These are phyloP conservation scores for Penaeus chinensis DNA, from an alignment of 1,140 invertebrate genomes.

Conservation along the genomic window DNA sequence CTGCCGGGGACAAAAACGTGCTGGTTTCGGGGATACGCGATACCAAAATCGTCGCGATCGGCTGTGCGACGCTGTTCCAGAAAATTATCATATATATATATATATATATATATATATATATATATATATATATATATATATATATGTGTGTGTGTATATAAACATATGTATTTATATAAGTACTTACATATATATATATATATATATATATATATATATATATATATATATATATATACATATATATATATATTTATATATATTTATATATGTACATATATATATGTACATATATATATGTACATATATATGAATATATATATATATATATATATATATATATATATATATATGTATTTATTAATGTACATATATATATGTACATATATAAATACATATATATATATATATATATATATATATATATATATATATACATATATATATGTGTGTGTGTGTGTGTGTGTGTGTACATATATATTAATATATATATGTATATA, in stretches of 20 bases:
- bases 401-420: no score
- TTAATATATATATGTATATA: not conserved
- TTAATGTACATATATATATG: not conserved
- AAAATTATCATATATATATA: not conserved
- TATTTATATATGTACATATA: not conserved
- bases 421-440: no score
- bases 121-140: not conserved
- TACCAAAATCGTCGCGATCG: no score
- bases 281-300: not conserved
- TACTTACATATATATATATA: not conserved
- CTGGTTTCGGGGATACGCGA: no score
- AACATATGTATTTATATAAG: not conserved
- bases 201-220: slow-evolving; percentile 17
- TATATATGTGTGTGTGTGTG: not conserved
- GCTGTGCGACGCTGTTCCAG: no score
- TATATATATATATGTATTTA: slow-evolving; percentile 9
- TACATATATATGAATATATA: slow-evolving; percentile 1
- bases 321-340: slow-evolving; percentile 12
- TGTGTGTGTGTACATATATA: not conserved
- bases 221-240: slow-evolving; percentile 8
- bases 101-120: not conserved
- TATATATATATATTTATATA: not conserved
- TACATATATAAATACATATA: not conserved
- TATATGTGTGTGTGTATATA: not conserved
- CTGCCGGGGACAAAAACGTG: no score